Conservation (phyloP, 1,140 invertebrate species). For the Magallana gigas region DNA sequence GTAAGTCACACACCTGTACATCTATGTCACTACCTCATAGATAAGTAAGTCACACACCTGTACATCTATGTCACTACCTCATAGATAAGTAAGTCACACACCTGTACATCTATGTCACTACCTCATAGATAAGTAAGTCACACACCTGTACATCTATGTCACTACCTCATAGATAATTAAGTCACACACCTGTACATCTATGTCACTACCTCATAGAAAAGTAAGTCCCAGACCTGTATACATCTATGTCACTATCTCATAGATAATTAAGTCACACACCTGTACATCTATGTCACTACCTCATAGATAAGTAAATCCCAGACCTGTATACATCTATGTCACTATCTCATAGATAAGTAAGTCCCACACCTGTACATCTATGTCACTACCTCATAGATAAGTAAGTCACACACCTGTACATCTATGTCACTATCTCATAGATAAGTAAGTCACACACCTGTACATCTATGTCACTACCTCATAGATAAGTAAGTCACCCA, state of each 20-base stretch:
- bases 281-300: constrained; percentile 89
- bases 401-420: constrained; percentile 85
- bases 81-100: no score
- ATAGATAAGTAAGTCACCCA: constrained; percentile 84
- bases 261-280: constrained; percentile 82
- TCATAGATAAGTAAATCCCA: constrained; percentile 85
- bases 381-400: constrained; percentile 86
- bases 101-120: no score
- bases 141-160: no score
- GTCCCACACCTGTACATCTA: constrained; percentile 84
- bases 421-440: constrained; percentile 87
- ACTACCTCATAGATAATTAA: no score
- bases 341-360: constrained; percentile 87
- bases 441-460: constrained; percentile 82
- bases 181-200: constrained; percentile 84
- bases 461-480: constrained; percentile 89
- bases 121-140: no score
- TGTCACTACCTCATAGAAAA: constrained; percentile 86
- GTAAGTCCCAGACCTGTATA: constrained; percentile 81
- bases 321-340: constrained; percentile 88
- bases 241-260: constrained; percentile 89
- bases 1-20: no score
- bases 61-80: no score
- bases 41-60: no score
- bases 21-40: no score